These are phyloP conservation scores for Cryptocephalus primarius DNA, from an alignment of 2,888 invertebrate genomes.

Conservation along the genomic window DNA sequence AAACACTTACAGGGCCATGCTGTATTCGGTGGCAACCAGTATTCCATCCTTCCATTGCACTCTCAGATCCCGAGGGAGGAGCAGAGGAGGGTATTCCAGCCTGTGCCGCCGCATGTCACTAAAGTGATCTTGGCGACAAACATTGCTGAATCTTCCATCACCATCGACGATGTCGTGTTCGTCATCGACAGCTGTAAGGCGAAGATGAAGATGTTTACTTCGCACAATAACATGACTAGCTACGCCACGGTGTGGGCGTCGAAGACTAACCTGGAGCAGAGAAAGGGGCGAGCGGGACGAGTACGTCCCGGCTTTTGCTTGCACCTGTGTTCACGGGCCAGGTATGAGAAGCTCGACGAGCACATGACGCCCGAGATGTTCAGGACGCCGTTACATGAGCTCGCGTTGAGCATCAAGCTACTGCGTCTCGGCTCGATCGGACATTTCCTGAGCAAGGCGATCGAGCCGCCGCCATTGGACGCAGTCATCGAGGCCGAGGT, in stretches of 20 bases:
- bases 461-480: constrained; percentile 94
- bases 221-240: constrained; percentile 97
- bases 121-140: constrained; percentile 96
- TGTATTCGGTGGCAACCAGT: constrained; percentile 46
- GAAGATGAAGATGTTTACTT: constrained; percentile 94
- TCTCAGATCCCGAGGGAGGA: constrained; percentile 94
- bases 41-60: constrained; percentile 84
- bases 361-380: constrained; percentile 97
- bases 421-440: constrained; percentile 85
- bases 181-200: constrained; percentile 97
- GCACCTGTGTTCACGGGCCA: constrained; percentile 72
- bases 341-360: constrained; percentile 62
- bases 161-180: constrained; percentile 96
- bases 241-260: constrained; percentile 97
- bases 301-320: constrained; percentile 91
- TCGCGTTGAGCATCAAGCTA: constrained; percentile 84
- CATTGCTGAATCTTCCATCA: constrained; percentile 96
- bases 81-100: constrained; percentile 85
- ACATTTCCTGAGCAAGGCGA: constrained; percentile 88
- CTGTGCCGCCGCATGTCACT: constrained; percentile 70
- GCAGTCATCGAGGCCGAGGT: constrained; percentile 94
- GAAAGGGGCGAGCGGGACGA: constrained; percentile 87
- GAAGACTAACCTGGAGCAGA: constrained; percentile 86
- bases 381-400: constrained; percentile 89
- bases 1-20: constrained; percentile 68